phyloP scores from a whole-genome alignment of 2,797 vertebrate genomes.

The Centropyge bicolor region DNA sequence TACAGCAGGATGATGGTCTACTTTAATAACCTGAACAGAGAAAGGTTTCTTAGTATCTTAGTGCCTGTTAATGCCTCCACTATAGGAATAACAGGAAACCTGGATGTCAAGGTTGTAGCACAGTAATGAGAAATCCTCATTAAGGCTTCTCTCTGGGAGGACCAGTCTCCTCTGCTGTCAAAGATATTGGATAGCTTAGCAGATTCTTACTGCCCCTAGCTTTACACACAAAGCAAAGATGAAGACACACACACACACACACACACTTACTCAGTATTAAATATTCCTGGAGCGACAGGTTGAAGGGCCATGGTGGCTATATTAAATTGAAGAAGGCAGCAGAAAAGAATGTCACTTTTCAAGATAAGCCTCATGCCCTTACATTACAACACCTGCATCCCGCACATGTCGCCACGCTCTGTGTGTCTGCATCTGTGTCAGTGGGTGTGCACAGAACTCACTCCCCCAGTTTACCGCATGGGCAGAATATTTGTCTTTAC shows the following conservation, averaged over 20 bases:
- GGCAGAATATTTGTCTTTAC: slow-evolving; percentile 39
- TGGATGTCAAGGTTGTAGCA: slow-evolving; percentile 25
- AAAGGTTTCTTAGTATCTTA: not conserved
- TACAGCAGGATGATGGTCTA: not conserved
- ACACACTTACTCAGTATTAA: slow-evolving; percentile 7
- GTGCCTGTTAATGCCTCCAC: slow-evolving; percentile 3
- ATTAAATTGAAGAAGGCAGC: not conserved
- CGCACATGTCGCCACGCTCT: not conserved
- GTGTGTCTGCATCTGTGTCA: not conserved
- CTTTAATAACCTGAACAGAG: not conserved
- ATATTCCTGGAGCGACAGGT: slow-evolving; percentile 45
- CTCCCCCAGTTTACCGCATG: slow-evolving; percentile 25
- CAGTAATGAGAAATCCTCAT: slow-evolving; percentile 45
- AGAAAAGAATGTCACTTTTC: slow-evolving; percentile 54
- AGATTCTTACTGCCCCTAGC: slow-evolving; percentile 21
- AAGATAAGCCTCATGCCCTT: slow-evolving; percentile 17
- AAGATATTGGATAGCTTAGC: slow-evolving; percentile 30
- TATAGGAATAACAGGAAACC: slow-evolving; percentile 12
- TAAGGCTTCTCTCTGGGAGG: slow-evolving; percentile 16
- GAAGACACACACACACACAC: slow-evolving; percentile 23
- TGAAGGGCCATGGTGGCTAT: not conserved
- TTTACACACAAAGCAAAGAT: slow-evolving; percentile 14
- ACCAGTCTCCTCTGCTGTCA: slow-evolving; percentile 18
- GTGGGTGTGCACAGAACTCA: not conserved
- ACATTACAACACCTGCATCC: not conserved